Evolutionary conservation across 2,113 vertebrate genomes (phyloP), one percentile per base, ranked within the genome.

Genomic region (Origma solitaria): DNA sequence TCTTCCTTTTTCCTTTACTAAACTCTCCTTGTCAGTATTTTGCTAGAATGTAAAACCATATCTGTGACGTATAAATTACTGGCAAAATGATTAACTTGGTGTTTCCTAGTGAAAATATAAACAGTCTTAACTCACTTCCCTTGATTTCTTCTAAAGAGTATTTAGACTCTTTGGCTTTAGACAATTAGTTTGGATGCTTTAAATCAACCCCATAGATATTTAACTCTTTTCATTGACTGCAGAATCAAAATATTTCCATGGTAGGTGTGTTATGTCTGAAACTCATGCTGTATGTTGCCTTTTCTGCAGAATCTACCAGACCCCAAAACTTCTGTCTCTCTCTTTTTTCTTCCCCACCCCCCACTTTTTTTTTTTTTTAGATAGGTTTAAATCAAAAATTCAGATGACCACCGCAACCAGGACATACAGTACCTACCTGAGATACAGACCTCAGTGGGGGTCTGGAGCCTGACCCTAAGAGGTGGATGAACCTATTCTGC

Each of bases 1-100:
- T 85, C 44, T 3, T 47, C 23, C 9, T 15, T 90, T 75, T 76
- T 57, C 22, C 13, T 82, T 51, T 82, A n/a, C 18, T 61, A 69
- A 72, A 50, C 4, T 60, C 16, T 81, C 15, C 19, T 70, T 77
- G 5, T 68, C 22, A 35, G 20, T 50, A 60, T 82, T 57, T 80
- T 6, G 2, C 14, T 40, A 51, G 21, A 79, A 69, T 40, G 53
- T 35, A 42, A 85, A 76, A 56, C 15, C 3, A 17, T 16, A 9
- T 3, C 0, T 58, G 10, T 50, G 71, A 60, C 20, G 3, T 51
- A 57, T 38, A 76, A 85, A 88, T 47, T 37, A 58, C 47, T 50
- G n/a, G 10, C 15, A 70, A 85, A 68, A 76, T 58, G 0, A 53
- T 45, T 47, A 68, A 3, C 11, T 58, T 0, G 0, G 7, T 42